phyloP scores from a whole-genome alignment of 2,888 invertebrate species.

The Bimastos eiseni region DNA sequence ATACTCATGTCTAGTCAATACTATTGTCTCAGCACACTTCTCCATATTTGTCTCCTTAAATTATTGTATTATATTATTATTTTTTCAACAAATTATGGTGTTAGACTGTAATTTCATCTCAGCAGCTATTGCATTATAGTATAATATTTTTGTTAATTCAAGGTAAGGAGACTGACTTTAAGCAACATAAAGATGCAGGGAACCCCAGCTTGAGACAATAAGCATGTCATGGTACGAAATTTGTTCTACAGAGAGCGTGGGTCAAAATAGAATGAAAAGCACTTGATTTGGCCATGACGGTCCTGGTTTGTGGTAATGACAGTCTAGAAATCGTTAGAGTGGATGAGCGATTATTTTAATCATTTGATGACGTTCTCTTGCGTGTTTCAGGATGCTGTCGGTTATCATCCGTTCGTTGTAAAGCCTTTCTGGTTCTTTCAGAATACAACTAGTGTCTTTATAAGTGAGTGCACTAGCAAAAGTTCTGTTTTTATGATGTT shows the following conservation, averaged over 20 bases:
- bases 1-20: neutral
- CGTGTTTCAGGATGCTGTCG: slow-evolving; percentile 68
- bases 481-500: too few relatives aligned
- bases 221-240: too few relatives aligned
- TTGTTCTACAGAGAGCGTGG: too few relatives aligned
- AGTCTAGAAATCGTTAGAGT: neutral
- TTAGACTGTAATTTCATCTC: too few relatives aligned
- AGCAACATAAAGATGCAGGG: too few relatives aligned
- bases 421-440: slow-evolving; percentile 82
- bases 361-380: neutral
- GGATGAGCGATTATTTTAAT: neutral
- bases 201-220: too few relatives aligned
- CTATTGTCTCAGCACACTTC: neutral
- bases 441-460: slow-evolving; percentile 79
- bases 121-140: too few relatives aligned
- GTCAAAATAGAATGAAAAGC: too few relatives aligned
- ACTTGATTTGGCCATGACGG: too few relatives aligned
- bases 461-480: slow-evolving; percentile 69
- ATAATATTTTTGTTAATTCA: too few relatives aligned
- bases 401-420: slow-evolving; percentile 85
- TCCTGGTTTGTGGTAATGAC: neutral
- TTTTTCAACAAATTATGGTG: too few relatives aligned
- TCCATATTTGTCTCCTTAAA: neutral
- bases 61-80: neutral
- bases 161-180: too few relatives aligned